phyloP scores from a whole-genome alignment of 1,140 invertebrate genomes.

The Zaprionus davidi region DNA sequence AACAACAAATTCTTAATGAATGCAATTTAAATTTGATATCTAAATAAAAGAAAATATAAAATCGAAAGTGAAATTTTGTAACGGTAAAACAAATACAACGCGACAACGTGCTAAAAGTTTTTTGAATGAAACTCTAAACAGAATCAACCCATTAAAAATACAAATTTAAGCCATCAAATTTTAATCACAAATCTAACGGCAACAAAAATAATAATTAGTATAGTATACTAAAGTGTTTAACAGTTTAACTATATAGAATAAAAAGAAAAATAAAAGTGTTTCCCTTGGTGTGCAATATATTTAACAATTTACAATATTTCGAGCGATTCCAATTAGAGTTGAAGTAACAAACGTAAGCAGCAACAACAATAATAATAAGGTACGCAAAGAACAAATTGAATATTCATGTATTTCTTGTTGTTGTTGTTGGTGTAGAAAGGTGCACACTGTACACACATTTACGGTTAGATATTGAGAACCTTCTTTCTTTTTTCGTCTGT shows the following conservation, averaged over 20 bases:
- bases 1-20: slow-evolving; percentile 34
- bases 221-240: slow-evolving; percentile 69
- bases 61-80: slow-evolving; percentile 76
- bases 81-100: slow-evolving; percentile 73
- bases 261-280: slow-evolving; percentile 52
- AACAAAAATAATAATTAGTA: slow-evolving; percentile 51
- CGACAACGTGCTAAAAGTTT: slow-evolving; percentile 50
- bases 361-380: slow-evolving; percentile 49
- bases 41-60: slow-evolving; percentile 37
- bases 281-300: slow-evolving; percentile 59
- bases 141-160: slow-evolving; percentile 31
- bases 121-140: slow-evolving; percentile 66
- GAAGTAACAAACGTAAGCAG: slow-evolving; percentile 44
- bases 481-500: slow-evolving; percentile 8
- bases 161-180: slow-evolving; percentile 32
- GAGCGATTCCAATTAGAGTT: slow-evolving; percentile 44
- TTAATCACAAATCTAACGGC: slow-evolving; percentile 44
- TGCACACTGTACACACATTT: slow-evolving; percentile 11
- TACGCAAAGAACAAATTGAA: slow-evolving; percentile 29
- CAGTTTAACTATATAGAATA: slow-evolving; percentile 56
- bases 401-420: slow-evolving; percentile 21
- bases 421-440: slow-evolving; percentile 9
- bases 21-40: slow-evolving; percentile 41
- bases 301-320: slow-evolving; percentile 24
- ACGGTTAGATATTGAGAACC: slow-evolving; percentile 5